Conservation (phyloP, 2,797 vertebrate species). For the Hyperoplus immaculatus region DNA sequence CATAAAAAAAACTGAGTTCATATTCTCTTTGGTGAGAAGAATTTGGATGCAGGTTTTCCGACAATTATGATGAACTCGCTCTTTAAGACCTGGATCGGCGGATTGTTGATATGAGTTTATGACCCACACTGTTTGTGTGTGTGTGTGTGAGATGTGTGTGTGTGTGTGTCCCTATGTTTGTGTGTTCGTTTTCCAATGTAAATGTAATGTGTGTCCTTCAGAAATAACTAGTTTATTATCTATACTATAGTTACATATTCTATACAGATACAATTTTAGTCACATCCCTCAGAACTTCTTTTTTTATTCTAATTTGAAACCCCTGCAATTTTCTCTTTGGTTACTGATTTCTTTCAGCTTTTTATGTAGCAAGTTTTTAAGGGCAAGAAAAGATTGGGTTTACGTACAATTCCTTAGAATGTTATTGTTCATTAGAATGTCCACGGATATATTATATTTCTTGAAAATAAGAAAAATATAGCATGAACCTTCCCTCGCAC, state of each 20-base stretch:
- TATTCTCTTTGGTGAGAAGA: background rate
- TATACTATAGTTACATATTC: background rate
- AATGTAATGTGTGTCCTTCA: background rate
- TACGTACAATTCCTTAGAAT: background rate
- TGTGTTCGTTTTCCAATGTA: background rate
- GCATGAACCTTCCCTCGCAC: too few species aligned
- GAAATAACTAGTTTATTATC: background rate
- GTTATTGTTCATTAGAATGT: background rate
- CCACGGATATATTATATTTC: too few species aligned
- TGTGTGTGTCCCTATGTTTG: background rate
- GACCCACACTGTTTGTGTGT: background rate
- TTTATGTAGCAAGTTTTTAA: background rate
- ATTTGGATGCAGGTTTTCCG: background rate
- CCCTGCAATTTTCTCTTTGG: background rate
- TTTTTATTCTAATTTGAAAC: constrained; percentile 6
- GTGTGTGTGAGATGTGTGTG: background rate
- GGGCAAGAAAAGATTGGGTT: background rate
- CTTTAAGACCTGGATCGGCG: constrained; percentile 58
- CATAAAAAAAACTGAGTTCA: background rate
- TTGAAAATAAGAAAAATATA: too few species aligned
- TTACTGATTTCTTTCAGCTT: background rate
- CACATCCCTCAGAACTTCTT: background rate
- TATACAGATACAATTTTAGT: background rate
- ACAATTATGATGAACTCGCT: constrained; percentile 29
- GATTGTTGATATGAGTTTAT: constrained; percentile 22